A percentile compares a stretch with the other conserved stretches of the same genome.
Evolutionary conservation across 2,113 vertebrate genomes (phyloP).

Genomic region (Notarius lentiginosus): DNA sequence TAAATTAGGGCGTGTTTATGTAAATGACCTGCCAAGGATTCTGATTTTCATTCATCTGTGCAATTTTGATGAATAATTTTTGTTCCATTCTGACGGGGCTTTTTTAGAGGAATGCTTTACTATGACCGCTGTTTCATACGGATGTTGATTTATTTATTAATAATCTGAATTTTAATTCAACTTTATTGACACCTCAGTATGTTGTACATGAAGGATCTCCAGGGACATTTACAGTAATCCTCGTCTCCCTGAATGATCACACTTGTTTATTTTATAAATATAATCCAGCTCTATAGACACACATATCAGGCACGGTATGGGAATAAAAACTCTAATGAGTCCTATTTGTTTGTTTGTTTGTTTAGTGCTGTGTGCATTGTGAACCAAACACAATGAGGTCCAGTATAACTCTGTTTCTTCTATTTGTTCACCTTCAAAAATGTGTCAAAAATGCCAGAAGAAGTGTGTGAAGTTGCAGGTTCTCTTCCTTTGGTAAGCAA

Average conservation of each 20-base stretch:
- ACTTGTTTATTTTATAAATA: background rate
- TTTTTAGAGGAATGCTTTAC: background rate
- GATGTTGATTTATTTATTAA: background rate
- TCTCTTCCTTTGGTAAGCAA: background rate
- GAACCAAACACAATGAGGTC: background rate
- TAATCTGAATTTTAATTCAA: background rate
- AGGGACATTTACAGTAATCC: background rate
- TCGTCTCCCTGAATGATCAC: background rate
- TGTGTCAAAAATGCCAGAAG: background rate
- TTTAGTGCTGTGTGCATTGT: background rate
- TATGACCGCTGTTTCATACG: background rate
- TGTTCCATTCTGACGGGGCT: background rate
- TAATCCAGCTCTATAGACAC: background rate
- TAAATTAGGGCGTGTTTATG: background rate
- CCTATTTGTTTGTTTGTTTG: background rate
- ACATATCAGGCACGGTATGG: background rate
- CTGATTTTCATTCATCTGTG: background rate
- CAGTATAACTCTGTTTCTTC: background rate
- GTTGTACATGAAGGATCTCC: background rate
- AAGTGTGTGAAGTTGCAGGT: background rate
- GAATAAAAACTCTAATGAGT: background rate
- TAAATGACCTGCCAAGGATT: background rate
- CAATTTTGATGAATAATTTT: background rate
- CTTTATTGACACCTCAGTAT: background rate
- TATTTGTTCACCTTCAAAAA: background rate